Evolutionary conservation across 2,113 vertebrate genomes (phyloP), one percentile per base, ranked within the genome.

Genomic region (Peucedramus taeniatus): DNA sequence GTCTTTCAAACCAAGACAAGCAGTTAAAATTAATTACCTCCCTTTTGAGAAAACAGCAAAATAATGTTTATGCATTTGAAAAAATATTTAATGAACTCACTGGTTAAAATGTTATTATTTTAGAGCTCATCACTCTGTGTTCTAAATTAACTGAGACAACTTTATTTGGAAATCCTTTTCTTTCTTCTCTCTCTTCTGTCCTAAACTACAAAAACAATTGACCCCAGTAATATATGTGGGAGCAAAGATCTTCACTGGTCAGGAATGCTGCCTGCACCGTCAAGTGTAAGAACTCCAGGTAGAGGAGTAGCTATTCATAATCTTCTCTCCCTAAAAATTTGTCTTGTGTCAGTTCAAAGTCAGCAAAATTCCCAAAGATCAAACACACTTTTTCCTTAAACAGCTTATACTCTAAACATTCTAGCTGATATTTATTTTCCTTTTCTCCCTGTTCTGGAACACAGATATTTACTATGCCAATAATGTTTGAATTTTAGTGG

Each of bases 21-120:
- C 80, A 96, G 81, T 96, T 98, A 97, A 97, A 98, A 96, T 97
- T 88, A 97, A 98, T 96, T 66, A 97, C 91, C 44, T 98, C 88
- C 94, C 96, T 97, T 98, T 94, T 94, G 95, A 98, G 97, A 96
- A 98, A 98, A 97, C 95, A 96, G 94, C 83, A 97, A 97, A 98
- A 97, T 94, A 97, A 97, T 95, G 59, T 93, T 97, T 97, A 96
- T 96, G 83, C 88, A 90, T 98, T 97, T 97, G 54, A 87, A 95
- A 97, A 98, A 96, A 97, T 94, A 91, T 94, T 98, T 98, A 96
- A 98, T 98, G 95, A 97, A 97, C 89, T 97, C 94, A 84, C 81
- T 97, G 64, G 53, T 97, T 97, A 97, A 98, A 98, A 97, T 89
- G 69, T 42, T 96, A 82, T 92, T 97, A 94, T 97, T 98, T 98